Evolutionary conservation across 2,888 invertebrate species (phyloP), one percentile per base, ranked within the genome.

Genomic region (Dusona sp.): DNA sequence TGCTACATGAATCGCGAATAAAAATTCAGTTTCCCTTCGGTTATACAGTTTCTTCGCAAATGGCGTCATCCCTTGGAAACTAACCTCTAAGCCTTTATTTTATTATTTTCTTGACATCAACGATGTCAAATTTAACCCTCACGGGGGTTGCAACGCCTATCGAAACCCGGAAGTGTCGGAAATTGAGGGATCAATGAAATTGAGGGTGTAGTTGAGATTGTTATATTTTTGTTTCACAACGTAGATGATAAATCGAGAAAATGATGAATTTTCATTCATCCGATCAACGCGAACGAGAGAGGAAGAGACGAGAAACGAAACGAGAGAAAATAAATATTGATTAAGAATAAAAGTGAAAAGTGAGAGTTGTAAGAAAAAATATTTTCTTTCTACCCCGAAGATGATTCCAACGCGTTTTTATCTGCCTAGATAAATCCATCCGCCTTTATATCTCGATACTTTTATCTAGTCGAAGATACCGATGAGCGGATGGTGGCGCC

Each of bases 211-310:
- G 25, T 33, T 8, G 25, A 29, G n/a, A 45, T n/a, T n/a, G 19
- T 22, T 36, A n/a, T 36, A n/a, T 42, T 36, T 42, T 67, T 7
- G 9, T 42, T 67, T 36, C 13, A 16, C 8, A 29, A 45, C 25
- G 22, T 22, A 16, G 36, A 45, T 68, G 68, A 68, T 0, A 38
- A 45, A 9, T 48, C 78, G 82, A 73, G 13, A 67, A 61, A 33
- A 78, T 36, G 61, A 83, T 83, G 83, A 86, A 77, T 73, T 72
- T 67, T 13, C 57, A 25, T 25, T 70, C 83, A 29, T 73, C 86
- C n/a, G 86, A 86, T 80, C 86, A 86, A 67, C 70, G 86, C 48
- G 83, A 86, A 67, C 86, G 86, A 22, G 86, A 86, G 79, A 75
- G 75, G 64, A 80, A 83, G 51, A 86, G 83, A 79, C 29, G 51